These are phyloP conservation scores for Aurelia sp. DNA, from an alignment of 30 jellyfish, hydroid and myxozoan species.

Conservation along the genomic window DNA sequence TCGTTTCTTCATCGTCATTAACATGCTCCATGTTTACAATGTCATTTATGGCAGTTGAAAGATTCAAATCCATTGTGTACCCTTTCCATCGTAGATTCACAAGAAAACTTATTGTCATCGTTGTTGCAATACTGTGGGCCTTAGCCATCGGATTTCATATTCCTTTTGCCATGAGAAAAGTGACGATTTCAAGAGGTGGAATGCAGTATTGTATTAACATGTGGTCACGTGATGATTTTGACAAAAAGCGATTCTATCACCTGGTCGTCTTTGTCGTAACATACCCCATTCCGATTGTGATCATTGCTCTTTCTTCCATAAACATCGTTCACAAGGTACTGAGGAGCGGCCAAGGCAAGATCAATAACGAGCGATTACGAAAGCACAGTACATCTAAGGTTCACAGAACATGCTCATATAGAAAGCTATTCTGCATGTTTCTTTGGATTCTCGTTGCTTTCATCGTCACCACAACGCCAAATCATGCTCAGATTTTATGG, in stretches of 20 bases:
- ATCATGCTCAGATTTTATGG: constrained; percentile 71
- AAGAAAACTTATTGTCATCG: background rate
- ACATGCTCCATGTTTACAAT: constrained; percentile 61
- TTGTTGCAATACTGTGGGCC: constrained; percentile 22
- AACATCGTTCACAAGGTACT: constrained; percentile 43
- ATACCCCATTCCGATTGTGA: constrained; percentile 58
- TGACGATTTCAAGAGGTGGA: constrained; percentile 11
- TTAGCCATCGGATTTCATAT: constrained; percentile 25
- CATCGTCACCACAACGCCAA: constrained; percentile 69
- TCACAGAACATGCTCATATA: background rate
- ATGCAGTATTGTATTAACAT: constrained; percentile 4
- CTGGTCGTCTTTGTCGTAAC: constrained; percentile 36
- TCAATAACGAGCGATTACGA: background rate
- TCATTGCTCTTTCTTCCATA: constrained; percentile 10
- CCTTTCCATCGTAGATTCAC: constrained; percentile 42
- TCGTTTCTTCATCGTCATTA: constrained; percentile 20
- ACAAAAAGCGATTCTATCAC: constrained; percentile 2
- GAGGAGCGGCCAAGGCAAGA: constrained; percentile 5
- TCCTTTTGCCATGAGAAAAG: constrained; percentile 32
- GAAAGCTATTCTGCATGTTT: constrained; percentile 43
- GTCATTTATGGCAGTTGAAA: constrained; percentile 56
- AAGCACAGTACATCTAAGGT: too few relatives aligned
- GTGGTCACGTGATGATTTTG: constrained; percentile 6
- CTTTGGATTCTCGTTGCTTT: constrained; percentile 33
- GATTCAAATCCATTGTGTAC: constrained; percentile 38